Conservation (phyloP, 2,888 invertebrate species). For the Agonopterix subpropinquella region DNA sequence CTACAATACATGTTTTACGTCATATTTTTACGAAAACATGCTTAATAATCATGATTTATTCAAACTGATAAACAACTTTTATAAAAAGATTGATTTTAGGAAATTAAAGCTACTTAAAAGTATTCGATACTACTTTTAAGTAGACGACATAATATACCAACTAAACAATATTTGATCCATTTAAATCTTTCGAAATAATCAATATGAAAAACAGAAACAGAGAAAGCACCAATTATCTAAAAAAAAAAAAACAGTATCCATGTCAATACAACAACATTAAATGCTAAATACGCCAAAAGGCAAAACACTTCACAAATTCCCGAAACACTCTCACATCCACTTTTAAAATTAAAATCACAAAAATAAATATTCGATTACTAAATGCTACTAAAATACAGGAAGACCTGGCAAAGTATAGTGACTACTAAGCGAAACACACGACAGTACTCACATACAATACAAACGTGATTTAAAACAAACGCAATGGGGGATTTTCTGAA, state of each 20-base stretch:
- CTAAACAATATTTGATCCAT: no score
- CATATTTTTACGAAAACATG: no score
- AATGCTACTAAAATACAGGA: slow-evolving; percentile 22
- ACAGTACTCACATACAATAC: slow-evolving; percentile 13
- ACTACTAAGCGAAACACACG: slow-evolving; percentile 37
- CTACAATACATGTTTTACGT: no score
- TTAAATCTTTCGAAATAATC: no score
- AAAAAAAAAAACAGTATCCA: background rate
- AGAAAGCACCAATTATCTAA: background rate
- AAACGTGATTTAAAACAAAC: slow-evolving; percentile 6
- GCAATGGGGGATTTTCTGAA: no score
- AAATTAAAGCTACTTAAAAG: no score
- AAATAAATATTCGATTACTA: slow-evolving; percentile 16
- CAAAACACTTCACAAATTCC: slow-evolving; percentile 40
- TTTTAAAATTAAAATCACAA: slow-evolving; percentile 16
- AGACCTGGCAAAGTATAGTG: slow-evolving; percentile 42
- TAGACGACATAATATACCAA: no score
- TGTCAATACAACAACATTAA: slow-evolving; percentile 8
- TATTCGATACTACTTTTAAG: no score
- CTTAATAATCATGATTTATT: no score
- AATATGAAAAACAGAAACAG: background rate
- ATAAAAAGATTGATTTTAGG: no score
- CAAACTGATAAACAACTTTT: no score
- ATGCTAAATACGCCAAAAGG: slow-evolving; percentile 39
- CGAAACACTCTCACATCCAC: slow-evolving; percentile 24